These are phyloP conservation scores for Diabrotica virgifera DNA, from an alignment of 1,140 invertebrate species.

Conservation along the genomic window DNA sequence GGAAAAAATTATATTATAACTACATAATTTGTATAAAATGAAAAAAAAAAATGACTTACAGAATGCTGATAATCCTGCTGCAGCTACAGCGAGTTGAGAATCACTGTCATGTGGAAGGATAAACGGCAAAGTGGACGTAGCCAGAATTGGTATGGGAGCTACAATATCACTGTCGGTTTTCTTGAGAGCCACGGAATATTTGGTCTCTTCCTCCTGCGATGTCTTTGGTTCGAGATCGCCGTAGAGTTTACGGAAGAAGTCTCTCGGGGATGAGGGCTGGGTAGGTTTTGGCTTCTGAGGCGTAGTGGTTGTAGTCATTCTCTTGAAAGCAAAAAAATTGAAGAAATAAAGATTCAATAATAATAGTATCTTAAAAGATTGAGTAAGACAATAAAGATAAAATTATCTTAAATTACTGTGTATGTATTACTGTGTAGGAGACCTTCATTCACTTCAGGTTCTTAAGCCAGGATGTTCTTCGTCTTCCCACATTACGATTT, in stretches of 20 bases:
- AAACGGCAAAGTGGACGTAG: slow-evolving; percentile 41
- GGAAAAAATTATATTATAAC: not conserved
- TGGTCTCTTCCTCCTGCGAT: slow-evolving; percentile 20
- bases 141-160: slow-evolving; percentile 41
- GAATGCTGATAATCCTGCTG: slow-evolving; percentile 61
- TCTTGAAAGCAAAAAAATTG: too few species aligned
- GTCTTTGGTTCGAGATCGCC: slow-evolving; percentile 56
- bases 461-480: too few species aligned
- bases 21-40: not conserved
- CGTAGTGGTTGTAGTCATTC: not conserved
- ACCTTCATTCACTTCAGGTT: too few species aligned
- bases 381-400: too few species aligned
- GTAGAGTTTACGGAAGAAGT: slow-evolving; percentile 66
- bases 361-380: too few species aligned
- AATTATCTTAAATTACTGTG: too few species aligned
- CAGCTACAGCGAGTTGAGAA: slow-evolving; percentile 51
- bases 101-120: slow-evolving; percentile 44
- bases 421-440: too few species aligned
- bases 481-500: too few species aligned
- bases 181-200: not conserved
- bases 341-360: too few species aligned
- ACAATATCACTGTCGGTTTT: slow-evolving; percentile 27
- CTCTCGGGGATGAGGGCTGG: slow-evolving; percentile 62
- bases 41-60: slow-evolving; percentile 51
- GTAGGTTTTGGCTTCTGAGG: slow-evolving; percentile 42